Conservation (phyloP, 2,888 invertebrate genomes). For the Sarcophaga caerulescens region DNA sequence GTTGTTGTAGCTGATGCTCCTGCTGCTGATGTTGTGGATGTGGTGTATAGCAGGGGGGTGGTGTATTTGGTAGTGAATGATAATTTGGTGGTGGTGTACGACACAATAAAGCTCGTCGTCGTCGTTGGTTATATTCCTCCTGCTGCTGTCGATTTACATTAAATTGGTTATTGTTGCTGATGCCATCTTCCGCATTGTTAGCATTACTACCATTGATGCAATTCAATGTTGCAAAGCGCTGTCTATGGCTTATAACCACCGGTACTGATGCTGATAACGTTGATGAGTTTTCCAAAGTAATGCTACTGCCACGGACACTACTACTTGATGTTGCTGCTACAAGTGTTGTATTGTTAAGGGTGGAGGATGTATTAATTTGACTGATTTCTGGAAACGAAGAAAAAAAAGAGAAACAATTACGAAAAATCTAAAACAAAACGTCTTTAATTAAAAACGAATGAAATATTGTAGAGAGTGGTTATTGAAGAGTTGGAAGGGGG, state of each 20-base stretch:
- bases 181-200: slow-evolving; percentile 51
- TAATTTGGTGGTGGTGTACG: slow-evolving; percentile 74
- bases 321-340: slow-evolving; percentile 60
- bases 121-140: slow-evolving; percentile 14
- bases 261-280: slow-evolving; percentile 60
- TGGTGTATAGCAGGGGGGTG: slow-evolving; percentile 78
- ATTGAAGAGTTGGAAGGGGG: neutral
- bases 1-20: slow-evolving; percentile 58
- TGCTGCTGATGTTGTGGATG: slow-evolving; percentile 67
- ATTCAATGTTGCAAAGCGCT: slow-evolving; percentile 66
- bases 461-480: slow-evolving; percentile 19
- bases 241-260: slow-evolving; percentile 40
- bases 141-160: slow-evolving; percentile 59
- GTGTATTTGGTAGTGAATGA: slow-evolving; percentile 76
- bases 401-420: slow-evolving; percentile 39
- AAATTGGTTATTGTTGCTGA: slow-evolving; percentile 65
- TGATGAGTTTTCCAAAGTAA: slow-evolving; percentile 46
- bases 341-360: slow-evolving; percentile 62
- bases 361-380: slow-evolving; percentile 48
- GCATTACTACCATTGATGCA: slow-evolving; percentile 61
- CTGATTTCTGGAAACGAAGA: slow-evolving; percentile 58
- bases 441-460: slow-evolving; percentile 36
- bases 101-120: slow-evolving; percentile 57
- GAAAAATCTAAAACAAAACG: slow-evolving; percentile 47
- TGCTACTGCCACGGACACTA: slow-evolving; percentile 41